Base-by-base conservation (phyloP, 2,888 invertebrate genomes). In the Mechanitis mazaeus region DNA sequence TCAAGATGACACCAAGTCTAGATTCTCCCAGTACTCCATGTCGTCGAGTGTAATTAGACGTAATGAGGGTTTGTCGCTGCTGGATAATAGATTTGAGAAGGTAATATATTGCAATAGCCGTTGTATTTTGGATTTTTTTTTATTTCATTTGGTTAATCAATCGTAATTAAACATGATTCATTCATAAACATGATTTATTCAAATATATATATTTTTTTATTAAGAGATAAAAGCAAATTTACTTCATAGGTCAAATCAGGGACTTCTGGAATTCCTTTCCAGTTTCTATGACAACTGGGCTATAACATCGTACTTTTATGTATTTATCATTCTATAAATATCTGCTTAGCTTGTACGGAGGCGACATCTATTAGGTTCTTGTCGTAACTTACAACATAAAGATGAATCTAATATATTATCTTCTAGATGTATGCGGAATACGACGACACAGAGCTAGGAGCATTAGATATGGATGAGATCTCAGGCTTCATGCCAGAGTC, bases 1-100 rank as follows among this genome's bases (percentile, higher is more conserved):
- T 0, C 92, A 93, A 54, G 95, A 95, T 71, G 97, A 97, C 80
- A 95, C 95, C 0, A 96, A 94, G 78, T 96, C 97, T 0, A 91
- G 95, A 7, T 98, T 98, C 84, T 97, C 98, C 0, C 95, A 96
- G 72, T 98, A 98, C 83, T 98, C 98, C 0, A 95, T 98, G 94
- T 94, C 95, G 0, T 97, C 97, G 38, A 97, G 97, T 69, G 95
- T 97, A 1, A 95, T 98, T 33, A 88, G 92, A 20, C 92, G 98
- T 59, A 97, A 96, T 83, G 93, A 96, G 59, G 95, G 96, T 7
- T 90, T 98, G 0, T 91, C 94, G 0, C 79, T 96, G 20, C 84
- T 98, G 0, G 98, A 98, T 85, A 94, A 96, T 72, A 91, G 94
- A 70, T 98, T 98, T 88, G 98, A 98, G 84, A 93, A 94, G 88